phyloP scores from a whole-genome alignment of 1,140 invertebrate species.

The Dolichoris vasculosae region DNA sequence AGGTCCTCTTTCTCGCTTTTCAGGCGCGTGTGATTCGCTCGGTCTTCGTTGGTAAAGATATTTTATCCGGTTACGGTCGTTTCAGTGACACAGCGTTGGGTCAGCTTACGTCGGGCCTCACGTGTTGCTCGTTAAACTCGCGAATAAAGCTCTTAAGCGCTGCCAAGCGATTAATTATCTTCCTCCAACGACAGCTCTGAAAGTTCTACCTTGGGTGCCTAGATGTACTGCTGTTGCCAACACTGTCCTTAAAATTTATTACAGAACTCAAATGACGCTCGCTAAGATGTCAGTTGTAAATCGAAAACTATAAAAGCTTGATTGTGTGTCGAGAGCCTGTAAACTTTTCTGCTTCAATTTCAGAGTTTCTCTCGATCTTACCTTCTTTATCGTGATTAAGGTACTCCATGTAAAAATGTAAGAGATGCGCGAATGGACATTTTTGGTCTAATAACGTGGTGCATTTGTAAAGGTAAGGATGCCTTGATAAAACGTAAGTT shows the following conservation, averaged over 20 bases:
- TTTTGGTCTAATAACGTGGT: too few species aligned
- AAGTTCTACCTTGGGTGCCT: too few species aligned
- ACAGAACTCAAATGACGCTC: not conserved
- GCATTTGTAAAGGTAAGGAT: too few species aligned
- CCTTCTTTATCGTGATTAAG: too few species aligned
- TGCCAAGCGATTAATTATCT: slow-evolving; percentile 33
- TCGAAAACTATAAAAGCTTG: not conserved
- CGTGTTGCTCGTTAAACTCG: slow-evolving; percentile 21
- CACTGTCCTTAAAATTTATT: not conserved
- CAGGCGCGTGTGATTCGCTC: not conserved
- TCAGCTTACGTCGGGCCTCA: not conserved
- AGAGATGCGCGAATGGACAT: too few species aligned
- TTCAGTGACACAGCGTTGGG: not conserved
- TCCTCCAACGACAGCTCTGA: not conserved
- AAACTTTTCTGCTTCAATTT: not conserved
- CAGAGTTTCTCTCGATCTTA: not conserved
- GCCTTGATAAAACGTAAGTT: too few species aligned
- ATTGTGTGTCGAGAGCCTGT: not conserved
- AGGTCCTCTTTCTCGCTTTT: not conserved
- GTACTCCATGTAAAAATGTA: too few species aligned
- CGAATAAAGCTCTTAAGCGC: slow-evolving; percentile 21
- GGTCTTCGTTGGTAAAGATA: not conserved
- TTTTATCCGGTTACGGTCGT: not conserved
- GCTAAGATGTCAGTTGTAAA: not conserved
- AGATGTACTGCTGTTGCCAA: too few species aligned